Conservation (phyloP, 2,888 invertebrate genomes). For the Chydorus sphaericus region DNA sequence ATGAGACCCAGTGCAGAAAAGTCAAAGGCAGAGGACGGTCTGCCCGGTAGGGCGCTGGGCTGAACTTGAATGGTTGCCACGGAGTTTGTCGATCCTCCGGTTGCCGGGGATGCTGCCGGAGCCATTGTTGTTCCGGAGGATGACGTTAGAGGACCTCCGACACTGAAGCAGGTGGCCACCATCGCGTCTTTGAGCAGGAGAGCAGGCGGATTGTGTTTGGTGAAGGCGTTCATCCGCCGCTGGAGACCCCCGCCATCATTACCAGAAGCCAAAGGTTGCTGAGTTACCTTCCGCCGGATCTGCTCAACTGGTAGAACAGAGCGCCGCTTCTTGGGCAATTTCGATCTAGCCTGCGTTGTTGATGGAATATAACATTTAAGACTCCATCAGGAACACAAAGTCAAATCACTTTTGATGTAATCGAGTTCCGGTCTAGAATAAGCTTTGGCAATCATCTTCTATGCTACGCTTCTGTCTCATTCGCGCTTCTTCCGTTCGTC, state of each 20-base stretch:
- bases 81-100: background rate
- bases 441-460: too few species aligned
- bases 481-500: too few species aligned
- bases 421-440: too few species aligned
- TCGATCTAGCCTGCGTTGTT: slow-evolving; percentile 79
- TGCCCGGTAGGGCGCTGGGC: background rate
- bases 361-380: too few species aligned
- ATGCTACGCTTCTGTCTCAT: too few species aligned
- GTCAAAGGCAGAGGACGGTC: background rate
- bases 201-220: slow-evolving; percentile 51
- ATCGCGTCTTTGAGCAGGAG: slow-evolving; percentile 49
- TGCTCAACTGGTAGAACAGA: slow-evolving; percentile 79
- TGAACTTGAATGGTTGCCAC: background rate
- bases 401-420: too few species aligned
- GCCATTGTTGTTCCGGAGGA: too few species aligned
- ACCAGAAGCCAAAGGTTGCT: background rate
- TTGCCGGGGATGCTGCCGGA: background rate
- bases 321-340: slow-evolving; percentile 79
- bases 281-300: slow-evolving; percentile 44
- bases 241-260: slow-evolving; percentile 29
- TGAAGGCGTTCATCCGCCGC: slow-evolving; percentile 63
- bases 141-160: background rate
- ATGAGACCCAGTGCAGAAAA: background rate
- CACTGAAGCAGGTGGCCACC: slow-evolving; percentile 20
- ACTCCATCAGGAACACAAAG: too few species aligned